Conservation (phyloP, 23 tunicate genomes). For the Oikopleura dioica region DNA sequence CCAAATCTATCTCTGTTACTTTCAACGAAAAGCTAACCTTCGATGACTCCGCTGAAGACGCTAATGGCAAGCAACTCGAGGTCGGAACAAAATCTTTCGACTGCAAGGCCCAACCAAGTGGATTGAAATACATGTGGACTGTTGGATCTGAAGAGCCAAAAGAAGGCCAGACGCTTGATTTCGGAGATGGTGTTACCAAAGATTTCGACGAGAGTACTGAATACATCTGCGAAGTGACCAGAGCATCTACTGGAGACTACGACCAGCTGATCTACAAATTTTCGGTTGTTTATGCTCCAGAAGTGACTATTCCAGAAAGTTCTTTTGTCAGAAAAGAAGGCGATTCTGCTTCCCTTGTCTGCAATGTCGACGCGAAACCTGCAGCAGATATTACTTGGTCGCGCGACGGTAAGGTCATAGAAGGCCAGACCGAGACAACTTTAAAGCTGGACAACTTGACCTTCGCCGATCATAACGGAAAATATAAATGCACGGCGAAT, state of each 20-base stretch:
- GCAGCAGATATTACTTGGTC: neutral
- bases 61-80: neutral
- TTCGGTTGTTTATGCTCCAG: neutral
- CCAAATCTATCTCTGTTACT: neutral
- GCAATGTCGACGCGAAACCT: constrained; percentile 1
- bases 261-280: neutral
- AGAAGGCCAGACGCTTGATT: too few species aligned
- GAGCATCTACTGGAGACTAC: neutral
- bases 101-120: neutral
- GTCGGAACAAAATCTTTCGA: neutral
- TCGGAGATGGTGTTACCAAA: neutral
- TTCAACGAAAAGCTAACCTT: neutral
- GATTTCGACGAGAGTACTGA: neutral
- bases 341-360: neutral
- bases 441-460: neutral
- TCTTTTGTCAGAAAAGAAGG: neutral
- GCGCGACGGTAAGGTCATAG: neutral
- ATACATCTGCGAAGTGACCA: neutral
- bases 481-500: neutral
- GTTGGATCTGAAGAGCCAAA: too few species aligned
- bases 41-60: neutral
- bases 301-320: neutral
- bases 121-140: neutral
- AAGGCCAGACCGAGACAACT: neutral
- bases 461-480: neutral